Evolutionary conservation across 2,797 vertebrate species (phyloP), one percentile per base, ranked within the genome.

Genomic region (Macrochelys suwanniensis): DNA sequence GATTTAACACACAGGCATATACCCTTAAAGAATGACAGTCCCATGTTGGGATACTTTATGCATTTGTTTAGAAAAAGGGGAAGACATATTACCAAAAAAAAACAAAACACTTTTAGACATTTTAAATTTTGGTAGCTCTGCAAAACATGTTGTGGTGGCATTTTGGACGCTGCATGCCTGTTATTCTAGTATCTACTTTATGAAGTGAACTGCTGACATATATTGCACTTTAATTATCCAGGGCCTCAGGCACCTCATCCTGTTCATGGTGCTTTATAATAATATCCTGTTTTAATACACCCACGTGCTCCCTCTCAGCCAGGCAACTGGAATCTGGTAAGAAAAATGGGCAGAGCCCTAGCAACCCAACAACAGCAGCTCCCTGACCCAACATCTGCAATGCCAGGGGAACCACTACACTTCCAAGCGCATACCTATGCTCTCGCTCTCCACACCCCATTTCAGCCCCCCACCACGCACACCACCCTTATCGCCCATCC

Each of bases 381-480:
- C 37, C 50, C 84, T 19, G 87, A 94, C 85, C 93, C 79, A 90
- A 57, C n/a, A 92, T 50, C 50, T 0, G 54, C 97, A 84, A 88
- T 77, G 19, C 21, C n/a, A 9, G 0, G 6, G 10, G 91, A 77
- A 53, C 45, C 45, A 6, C 0, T 1, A 3, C 5, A 47, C 45
- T 50, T 42, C 61, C 68, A 56, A 23, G 11, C 11, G 13, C 19
- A 2, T 0, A 1, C 0, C 4, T 7, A 2, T 1, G 5, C 26
- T 1, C 6, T 82, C 37, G 79, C 21, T 57, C 74, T 84, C 2
- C 71, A 82, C 4, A 4, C 25, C 2, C 47, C 16, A 53, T 7
- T 1, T 87, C 2, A 2, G 7, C 9, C 17, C 17, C 47, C 9
- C 2, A 4, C 1, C 6, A 2, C 3, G 54, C 56, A 5, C 28